Evolutionary conservation across 2,888 invertebrate genomes (phyloP).

Genomic region (Halictus quadricinctus): DNA sequence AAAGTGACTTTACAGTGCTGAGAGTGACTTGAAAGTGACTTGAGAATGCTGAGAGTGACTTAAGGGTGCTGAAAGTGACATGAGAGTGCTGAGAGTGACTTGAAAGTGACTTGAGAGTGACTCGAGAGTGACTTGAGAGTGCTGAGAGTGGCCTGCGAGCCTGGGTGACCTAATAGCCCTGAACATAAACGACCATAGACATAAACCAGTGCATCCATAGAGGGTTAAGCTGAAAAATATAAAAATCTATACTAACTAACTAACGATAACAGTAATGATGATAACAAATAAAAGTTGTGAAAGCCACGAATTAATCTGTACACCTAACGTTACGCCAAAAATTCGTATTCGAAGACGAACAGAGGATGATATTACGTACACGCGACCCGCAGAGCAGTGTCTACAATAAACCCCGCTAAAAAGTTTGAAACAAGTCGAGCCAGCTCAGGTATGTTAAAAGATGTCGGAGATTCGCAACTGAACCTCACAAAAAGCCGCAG

Average conservation of each 20-base stretch:
- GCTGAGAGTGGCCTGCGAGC: too few relatives aligned
- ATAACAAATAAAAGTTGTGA: background rate
- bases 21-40: background rate
- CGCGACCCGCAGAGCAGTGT: background rate
- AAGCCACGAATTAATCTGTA: background rate
- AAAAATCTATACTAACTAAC: too few relatives aligned
- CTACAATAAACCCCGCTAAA: background rate
- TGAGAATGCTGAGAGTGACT: background rate
- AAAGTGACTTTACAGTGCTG: background rate
- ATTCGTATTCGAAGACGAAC: too few relatives aligned
- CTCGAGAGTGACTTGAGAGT: too few relatives aligned
- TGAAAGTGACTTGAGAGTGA: too few relatives aligned
- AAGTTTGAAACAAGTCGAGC: background rate
- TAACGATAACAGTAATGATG: background rate
- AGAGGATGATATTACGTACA: too few relatives aligned
- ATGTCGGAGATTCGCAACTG: background rate
- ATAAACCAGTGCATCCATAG: too few relatives aligned
- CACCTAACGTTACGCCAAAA: background rate
- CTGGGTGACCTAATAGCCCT: too few relatives aligned
- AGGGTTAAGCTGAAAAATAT: too few relatives aligned
- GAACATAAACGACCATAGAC: too few relatives aligned
- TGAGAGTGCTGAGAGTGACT: too few relatives aligned
- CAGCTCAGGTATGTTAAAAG: background rate
- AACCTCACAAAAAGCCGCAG: background rate
- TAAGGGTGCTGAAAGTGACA: background rate